phyloP scores from a whole-genome alignment of 2,888 invertebrate genomes.

The Adelphocoris suturalis region DNA sequence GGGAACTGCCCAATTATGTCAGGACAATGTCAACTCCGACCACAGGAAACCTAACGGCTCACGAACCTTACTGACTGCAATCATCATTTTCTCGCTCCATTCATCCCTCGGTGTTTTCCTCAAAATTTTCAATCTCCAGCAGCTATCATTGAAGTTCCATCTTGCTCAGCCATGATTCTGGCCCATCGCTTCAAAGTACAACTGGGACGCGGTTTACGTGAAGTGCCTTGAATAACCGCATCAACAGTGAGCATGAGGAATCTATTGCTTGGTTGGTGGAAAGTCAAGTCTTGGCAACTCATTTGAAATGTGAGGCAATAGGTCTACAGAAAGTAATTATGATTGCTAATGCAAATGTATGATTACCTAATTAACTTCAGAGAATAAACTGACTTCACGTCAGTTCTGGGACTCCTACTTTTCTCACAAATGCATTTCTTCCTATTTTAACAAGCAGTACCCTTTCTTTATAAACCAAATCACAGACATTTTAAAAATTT shows the following conservation, averaged over 20 bases:
- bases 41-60: constrained; percentile 45
- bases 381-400: too few species aligned
- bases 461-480: too few species aligned
- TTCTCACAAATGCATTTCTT: too few species aligned
- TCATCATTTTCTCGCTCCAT: constrained; percentile 48
- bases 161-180: neutral
- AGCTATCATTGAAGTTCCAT: neutral
- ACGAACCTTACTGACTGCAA: constrained; percentile 51
- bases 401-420: too few species aligned
- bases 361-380: too few species aligned
- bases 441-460: too few species aligned
- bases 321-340: too few species aligned
- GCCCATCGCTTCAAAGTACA: neutral
- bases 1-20: constrained; percentile 61
- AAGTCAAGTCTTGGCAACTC: too few species aligned
- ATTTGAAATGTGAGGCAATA: too few species aligned
- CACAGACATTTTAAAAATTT: too few species aligned
- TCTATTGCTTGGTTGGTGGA: too few species aligned
- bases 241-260: neutral
- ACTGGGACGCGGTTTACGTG: neutral
- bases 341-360: too few species aligned
- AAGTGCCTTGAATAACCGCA: neutral
- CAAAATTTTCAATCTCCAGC: constrained; percentile 49
- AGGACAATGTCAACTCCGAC: constrained; percentile 58
- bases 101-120: constrained; percentile 29